A percentile compares a stretch with the other conserved stretches of the same genome.
These are phyloP conservation scores for Onychostruthus taczanowskii DNA, from an alignment of 2,113 vertebrate species.

Conservation along the genomic window DNA sequence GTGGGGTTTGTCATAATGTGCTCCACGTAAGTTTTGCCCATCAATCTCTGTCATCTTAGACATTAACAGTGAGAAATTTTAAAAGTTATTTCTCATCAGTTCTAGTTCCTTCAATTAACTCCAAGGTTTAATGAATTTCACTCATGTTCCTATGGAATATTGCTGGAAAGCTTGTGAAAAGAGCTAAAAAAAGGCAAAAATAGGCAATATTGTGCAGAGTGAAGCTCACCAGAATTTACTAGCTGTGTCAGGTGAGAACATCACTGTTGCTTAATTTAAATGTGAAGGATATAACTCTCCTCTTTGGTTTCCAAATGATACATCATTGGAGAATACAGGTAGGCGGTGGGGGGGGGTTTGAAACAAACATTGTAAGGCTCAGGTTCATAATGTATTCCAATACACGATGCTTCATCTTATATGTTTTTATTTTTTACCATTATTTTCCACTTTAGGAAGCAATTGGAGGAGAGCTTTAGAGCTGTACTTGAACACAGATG, in stretches of 20 bases:
- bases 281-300: neutral
- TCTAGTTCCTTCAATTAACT: slow-evolving; percentile 1
- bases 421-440: slow-evolving; percentile 56
- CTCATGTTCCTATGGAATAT: neutral
- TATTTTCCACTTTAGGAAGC: slow-evolving; percentile 61
- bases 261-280: neutral
- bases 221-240: neutral
- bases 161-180: neutral
- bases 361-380: neutral
- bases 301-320: neutral
- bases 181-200: neutral
- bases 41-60: neutral
- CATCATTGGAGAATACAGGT: neutral
- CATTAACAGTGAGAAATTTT: neutral
- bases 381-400: neutral
- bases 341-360: neutral
- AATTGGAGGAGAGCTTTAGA: slow-evolving; percentile 36
- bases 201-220: neutral
- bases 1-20: neutral
- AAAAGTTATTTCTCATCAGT: neutral
- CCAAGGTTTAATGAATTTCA: neutral
- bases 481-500: slow-evolving; percentile 62
- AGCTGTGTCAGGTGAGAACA: slow-evolving; percentile 5
- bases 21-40: neutral
- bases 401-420: slow-evolving; percentile 4